Evolutionary conservation across 1,140 invertebrate genomes (phyloP).

Genomic region (Ips nitidus): DNA sequence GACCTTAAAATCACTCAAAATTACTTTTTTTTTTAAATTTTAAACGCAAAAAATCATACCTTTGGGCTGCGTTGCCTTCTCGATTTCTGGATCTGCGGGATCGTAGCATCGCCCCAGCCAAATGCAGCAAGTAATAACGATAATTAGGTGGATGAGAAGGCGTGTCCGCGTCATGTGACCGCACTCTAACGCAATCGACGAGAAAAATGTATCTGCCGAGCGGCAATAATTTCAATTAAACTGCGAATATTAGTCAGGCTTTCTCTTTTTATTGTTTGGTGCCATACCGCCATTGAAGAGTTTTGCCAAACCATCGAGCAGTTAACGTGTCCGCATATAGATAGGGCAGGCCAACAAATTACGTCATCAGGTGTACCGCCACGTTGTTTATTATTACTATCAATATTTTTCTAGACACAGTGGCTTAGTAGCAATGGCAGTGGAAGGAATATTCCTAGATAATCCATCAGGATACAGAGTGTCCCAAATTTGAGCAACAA

Average conservation of each 20-base stretch:
- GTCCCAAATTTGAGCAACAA: too few relatives aligned
- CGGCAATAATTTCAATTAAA: neutral
- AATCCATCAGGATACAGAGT: too few relatives aligned
- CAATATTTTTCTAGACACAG: too few relatives aligned
- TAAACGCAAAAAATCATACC: constrained; percentile 51
- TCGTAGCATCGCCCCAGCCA: constrained; percentile 59
- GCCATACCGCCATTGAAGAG: too few relatives aligned
- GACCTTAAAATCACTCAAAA: constrained; percentile 31
- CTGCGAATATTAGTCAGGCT: neutral
- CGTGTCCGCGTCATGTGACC: neutral
- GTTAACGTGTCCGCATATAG: too few relatives aligned
- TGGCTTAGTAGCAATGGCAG: too few relatives aligned
- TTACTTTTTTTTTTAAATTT: neutral
- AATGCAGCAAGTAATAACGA: neutral
- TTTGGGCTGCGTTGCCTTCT: constrained; percentile 65
- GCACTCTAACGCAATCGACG: neutral
- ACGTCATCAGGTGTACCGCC: too few relatives aligned
- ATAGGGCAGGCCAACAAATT: too few relatives aligned
- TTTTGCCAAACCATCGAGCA: too few relatives aligned
- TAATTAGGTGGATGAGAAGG: neutral
- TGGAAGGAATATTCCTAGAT: too few relatives aligned
- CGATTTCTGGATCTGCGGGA: constrained; percentile 66
- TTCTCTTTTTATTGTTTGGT: neutral
- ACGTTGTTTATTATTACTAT: too few relatives aligned
- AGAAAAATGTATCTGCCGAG: neutral